phyloP scores from a whole-genome alignment of 1,140 invertebrate species.

The Chironomus tepperi region DNA sequence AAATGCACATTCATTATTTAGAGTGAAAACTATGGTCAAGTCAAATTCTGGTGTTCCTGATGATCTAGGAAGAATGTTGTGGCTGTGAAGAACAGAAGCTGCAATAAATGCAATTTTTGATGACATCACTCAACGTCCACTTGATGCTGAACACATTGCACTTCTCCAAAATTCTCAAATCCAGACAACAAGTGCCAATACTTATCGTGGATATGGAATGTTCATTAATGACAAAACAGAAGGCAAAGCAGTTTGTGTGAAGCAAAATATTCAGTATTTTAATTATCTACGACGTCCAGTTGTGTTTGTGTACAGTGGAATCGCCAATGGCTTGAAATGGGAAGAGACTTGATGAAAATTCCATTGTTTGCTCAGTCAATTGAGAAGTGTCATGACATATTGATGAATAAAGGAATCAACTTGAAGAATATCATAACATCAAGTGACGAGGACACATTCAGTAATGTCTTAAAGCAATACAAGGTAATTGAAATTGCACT shows the following conservation, averaged over 20 bases:
- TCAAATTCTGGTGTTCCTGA: slow-evolving; percentile 41
- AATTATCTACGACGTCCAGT: slow-evolving; percentile 55
- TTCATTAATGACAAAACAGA: slow-evolving; percentile 34
- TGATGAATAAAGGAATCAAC: slow-evolving; percentile 67
- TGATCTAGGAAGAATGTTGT: slow-evolving; percentile 46
- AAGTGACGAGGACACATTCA: slow-evolving; percentile 60
- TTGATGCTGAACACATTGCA: slow-evolving; percentile 48
- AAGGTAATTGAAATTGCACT: slow-evolving; percentile 80
- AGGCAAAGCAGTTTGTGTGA: slow-evolving; percentile 39
- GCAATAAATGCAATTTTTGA: slow-evolving; percentile 59
- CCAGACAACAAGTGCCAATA: slow-evolving; percentile 32
- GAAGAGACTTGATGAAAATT: slow-evolving; percentile 51
- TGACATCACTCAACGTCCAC: slow-evolving; percentile 48
- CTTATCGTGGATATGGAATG: slow-evolving; percentile 31
- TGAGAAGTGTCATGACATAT: slow-evolving; percentile 56
- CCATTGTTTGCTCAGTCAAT: slow-evolving; percentile 65
- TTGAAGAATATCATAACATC: slow-evolving; percentile 70
- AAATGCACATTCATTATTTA: slow-evolving; percentile 54
- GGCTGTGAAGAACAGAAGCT: slow-evolving; percentile 50
- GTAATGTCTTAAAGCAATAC: slow-evolving; percentile 78
- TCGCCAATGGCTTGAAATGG: slow-evolving; percentile 87
- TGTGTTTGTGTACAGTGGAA: slow-evolving; percentile 84
- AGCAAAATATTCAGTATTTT: slow-evolving; percentile 48
- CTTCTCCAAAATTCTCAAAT: slow-evolving; percentile 44
- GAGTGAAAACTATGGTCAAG: slow-evolving; percentile 45